Base-by-base conservation (phyloP, 2,888 invertebrate genomes). In the Temnothorax unifasciatus region DNA sequence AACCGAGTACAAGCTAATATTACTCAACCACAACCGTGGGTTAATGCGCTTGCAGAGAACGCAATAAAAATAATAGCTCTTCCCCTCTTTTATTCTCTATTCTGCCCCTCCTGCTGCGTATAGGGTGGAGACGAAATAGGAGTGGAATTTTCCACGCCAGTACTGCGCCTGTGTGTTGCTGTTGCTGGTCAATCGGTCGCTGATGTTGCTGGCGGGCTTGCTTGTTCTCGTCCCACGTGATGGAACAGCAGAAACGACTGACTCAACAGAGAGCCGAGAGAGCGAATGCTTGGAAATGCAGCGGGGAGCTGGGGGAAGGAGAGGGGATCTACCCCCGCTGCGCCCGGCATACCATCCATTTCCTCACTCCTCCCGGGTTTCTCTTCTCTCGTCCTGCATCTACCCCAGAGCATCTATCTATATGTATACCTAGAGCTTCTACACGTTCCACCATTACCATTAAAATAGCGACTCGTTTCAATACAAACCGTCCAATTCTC, bases 231-330 rank as follows among this genome's bases (percentile, higher is more conserved):
- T 47, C 83, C 57, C 15, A 61, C 64, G 6, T 47, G 44, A 57
- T 18, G 21, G 38, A 83, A 88, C 41, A 50, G 41, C 82, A 85
- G 71, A 82, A 77, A 59, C 73, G 57, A 38, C 11, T 9, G 77
- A 44, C 71, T 74, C 44, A 76, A 52, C 82, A 64, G 61, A 71
- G 38, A 74, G 34, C 3, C 29, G 29, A 3, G 29, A 29, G 29
- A 38, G 61, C 38, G 61, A 64, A 75, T 38, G 59, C 75, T 64
- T 64, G 44, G 44, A n/a, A 82, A 82, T 29, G 84, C 83, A 89
- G 85, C 61, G 52, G 21, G n/a, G 9, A 54, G 9, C 52, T 13
- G 54, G 82, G 69, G 3, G 9, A 8, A 2, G 25, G n/a, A 25
- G 15, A 38, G n/a, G 21, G 18, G 21, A 29, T 5, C 8, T 18